phyloP scores from a whole-genome alignment of 2,888 invertebrate genomes.

The Hyppa rectilinea region DNA sequence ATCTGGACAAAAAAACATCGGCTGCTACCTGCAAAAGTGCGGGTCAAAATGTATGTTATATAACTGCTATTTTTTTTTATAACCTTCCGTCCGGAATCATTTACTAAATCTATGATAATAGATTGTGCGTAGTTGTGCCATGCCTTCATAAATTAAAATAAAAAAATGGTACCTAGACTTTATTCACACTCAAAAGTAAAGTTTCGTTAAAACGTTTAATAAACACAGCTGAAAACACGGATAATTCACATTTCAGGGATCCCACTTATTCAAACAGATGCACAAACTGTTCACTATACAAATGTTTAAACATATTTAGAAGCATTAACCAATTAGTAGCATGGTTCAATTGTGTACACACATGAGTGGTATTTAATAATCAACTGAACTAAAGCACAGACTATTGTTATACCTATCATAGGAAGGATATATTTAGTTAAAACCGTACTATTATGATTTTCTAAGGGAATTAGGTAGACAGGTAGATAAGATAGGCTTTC shows the following conservation, averaged over 20 bases:
- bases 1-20: too few relatives aligned
- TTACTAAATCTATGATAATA: too few relatives aligned
- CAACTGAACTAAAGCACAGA: slow-evolving; percentile 7
- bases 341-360: slow-evolving; percentile 6
- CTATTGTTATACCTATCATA: not conserved
- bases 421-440: not conserved
- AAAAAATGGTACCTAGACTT: not conserved
- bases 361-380: slow-evolving; percentile 8
- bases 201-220: not conserved
- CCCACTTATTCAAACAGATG: not conserved
- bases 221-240: not conserved
- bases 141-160: too few relatives aligned
- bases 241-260: not conserved
- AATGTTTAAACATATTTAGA: slow-evolving; percentile 32
- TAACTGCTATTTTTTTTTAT: too few relatives aligned
- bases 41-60: too few relatives aligned
- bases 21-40: too few relatives aligned
- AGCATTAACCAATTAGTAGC: slow-evolving; percentile 21
- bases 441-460: not conserved
- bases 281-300: not conserved
- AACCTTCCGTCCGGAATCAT: too few relatives aligned
- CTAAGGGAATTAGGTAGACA: not conserved
- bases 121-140: too few relatives aligned
- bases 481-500: not conserved
- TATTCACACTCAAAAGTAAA: not conserved